Conservation (phyloP, 2,888 invertebrate species). For the Sarcophaga variegata region DNA sequence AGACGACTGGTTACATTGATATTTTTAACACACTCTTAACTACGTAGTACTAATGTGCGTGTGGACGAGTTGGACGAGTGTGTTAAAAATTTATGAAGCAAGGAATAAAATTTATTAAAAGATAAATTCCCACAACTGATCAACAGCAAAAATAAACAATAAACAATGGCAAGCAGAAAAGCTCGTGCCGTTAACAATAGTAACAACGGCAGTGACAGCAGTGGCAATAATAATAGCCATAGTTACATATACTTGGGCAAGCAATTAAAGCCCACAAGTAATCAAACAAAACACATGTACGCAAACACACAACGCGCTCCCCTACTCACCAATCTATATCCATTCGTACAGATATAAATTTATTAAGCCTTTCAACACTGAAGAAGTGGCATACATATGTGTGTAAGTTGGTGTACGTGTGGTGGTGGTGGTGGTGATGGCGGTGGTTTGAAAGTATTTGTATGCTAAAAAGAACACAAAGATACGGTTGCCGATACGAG, state of each 20-base stretch:
- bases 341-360: not conserved
- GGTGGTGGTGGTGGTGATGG: not conserved
- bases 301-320: not conserved
- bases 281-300: constrained; percentile 47
- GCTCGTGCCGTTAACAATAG: not conserved
- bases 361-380: constrained; percentile 43
- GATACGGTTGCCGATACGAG: constrained; percentile 31
- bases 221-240: constrained; percentile 25
- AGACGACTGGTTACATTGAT: constrained; percentile 17
- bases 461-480: constrained; percentile 14
- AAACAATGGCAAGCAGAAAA: not conserved
- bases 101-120: constrained; percentile 64
- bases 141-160: constrained; percentile 36
- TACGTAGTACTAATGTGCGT: not conserved
- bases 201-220: constrained; percentile 20
- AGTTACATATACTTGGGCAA: constrained; percentile 47
- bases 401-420: not conserved
- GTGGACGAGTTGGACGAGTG: constrained; percentile 1
- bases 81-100: constrained; percentile 50
- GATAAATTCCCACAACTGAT: constrained; percentile 59
- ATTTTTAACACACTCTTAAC: constrained; percentile 8
- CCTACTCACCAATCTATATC: not conserved
- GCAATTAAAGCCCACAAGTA: constrained; percentile 60
- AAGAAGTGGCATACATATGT: constrained; percentile 1
- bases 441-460: not conserved